These are phyloP conservation scores for Lycocorax pyrrhopterus DNA, from an alignment of 2,113 vertebrate species.

Conservation along the genomic window DNA sequence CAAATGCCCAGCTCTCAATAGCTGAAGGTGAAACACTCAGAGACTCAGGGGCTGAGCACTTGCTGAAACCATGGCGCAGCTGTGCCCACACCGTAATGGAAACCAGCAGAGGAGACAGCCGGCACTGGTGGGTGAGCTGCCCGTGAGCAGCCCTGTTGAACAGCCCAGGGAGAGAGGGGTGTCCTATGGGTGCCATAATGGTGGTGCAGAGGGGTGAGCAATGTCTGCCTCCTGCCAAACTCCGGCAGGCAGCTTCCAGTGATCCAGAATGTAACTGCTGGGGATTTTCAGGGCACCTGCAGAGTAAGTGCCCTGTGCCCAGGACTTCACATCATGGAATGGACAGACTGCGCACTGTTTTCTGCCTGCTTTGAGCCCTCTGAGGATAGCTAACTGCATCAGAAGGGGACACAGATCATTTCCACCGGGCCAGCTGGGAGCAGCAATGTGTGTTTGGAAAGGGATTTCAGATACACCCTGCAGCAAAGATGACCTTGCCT, in stretches of 20 bases:
- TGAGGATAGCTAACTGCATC: background rate
- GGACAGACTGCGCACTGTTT: background rate
- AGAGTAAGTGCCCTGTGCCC: background rate
- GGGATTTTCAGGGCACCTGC: background rate
- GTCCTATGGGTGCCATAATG: background rate
- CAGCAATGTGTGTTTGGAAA: background rate
- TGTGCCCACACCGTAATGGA: fast-evolving
- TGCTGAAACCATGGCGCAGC: background rate
- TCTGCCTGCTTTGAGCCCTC: background rate
- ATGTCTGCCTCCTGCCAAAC: background rate
- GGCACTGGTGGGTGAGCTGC: fast-evolving
- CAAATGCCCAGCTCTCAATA: fast-evolving
- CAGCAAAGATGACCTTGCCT: background rate
- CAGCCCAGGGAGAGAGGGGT: fast-evolving
- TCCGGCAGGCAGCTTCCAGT: background rate
- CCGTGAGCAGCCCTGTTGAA: fast-evolving
- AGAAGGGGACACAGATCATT: background rate
- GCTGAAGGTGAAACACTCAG: background rate
- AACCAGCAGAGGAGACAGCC: fast-evolving
- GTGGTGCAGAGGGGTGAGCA: background rate
- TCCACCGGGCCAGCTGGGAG: background rate
- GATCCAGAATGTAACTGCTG: too few species aligned
- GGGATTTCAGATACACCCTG: background rate
- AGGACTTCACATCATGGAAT: background rate
- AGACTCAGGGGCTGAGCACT: fast-evolving